phyloP scores from a whole-genome alignment of 2,113 vertebrate genomes.

The Naja naja region DNA sequence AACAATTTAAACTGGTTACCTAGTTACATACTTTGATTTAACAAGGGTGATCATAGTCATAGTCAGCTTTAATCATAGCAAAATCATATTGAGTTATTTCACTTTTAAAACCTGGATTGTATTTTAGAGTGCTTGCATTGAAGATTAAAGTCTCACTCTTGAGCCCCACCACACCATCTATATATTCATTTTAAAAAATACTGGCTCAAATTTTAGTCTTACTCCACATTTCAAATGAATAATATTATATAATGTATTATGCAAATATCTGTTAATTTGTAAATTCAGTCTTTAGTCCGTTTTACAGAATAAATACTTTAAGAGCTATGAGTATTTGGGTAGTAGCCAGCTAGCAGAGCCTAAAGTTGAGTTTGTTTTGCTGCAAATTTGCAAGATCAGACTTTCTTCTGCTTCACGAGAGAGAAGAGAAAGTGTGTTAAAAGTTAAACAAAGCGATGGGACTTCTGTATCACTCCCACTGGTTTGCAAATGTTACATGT shows the following conservation, averaged over 20 bases:
- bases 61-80: neutral
- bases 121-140: neutral
- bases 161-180: neutral
- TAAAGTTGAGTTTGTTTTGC: neutral
- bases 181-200: neutral
- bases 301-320: neutral
- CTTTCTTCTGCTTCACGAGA: neutral
- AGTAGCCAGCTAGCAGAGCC: neutral
- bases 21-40: neutral
- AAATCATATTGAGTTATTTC: neutral
- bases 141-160: neutral
- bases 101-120: neutral
- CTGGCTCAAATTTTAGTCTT: neutral
- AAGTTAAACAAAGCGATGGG: neutral
- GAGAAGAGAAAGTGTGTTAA: neutral
- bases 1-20: neutral
- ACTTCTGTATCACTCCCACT: neutral
- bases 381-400: neutral
- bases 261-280: neutral
- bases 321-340: neutral
- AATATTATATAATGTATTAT: neutral
- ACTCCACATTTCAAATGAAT: neutral
- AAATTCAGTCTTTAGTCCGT: neutral
- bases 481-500: neutral
- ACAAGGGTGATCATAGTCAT: neutral